Evolutionary conservation across 2,888 invertebrate genomes (phyloP), one percentile per base, ranked within the genome.

Genomic region (Sarcophaga subvicina): DNA sequence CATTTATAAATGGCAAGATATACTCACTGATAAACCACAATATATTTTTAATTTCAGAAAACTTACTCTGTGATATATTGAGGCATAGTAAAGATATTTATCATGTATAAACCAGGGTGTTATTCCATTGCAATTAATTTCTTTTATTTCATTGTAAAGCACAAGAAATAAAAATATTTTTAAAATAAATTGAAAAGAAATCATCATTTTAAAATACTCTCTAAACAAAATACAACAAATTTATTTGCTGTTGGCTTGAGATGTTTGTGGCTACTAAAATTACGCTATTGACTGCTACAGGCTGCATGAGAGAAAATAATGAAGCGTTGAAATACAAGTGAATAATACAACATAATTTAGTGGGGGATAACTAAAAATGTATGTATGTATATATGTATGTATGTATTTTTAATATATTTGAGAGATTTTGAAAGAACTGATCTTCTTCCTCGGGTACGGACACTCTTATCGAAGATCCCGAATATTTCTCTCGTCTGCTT

Each of bases 31-130:
- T 37, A 2, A 37, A 37, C 37, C 37, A 37, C 37, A 37, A 37
- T 37, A 10, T 37, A 37, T 37, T 37, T 37, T 37, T 10, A 37
- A 37, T 37, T 37, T 10, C 8, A 37, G 2, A 37, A 37, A 47
- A 79, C 70, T 70, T 25, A 80, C 80, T 27, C 62, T 67, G 27
- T 66, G 80, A 47, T 80, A 47, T 25, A 12, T 22, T 17, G 67
- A 14, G 4, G 63, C 27, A 54, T 75, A 76, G n/a, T 81, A 81
- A n/a, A 81, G 49, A 17, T 63, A 81, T 37, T 75, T 17, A 59
- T 67, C 60, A 27, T 78, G 47, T 64, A 83, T 78, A 73, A 83
- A 78, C 83, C 83, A 83, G 5, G 47, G 67, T 4, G 45, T 59
- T 25, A 37, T 47, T 49, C 69, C 69, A 17, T 1, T 25, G 12